Evolutionary conservation across 2,113 vertebrate species (phyloP).

Genomic region (Porphyrio hochstetteri): DNA sequence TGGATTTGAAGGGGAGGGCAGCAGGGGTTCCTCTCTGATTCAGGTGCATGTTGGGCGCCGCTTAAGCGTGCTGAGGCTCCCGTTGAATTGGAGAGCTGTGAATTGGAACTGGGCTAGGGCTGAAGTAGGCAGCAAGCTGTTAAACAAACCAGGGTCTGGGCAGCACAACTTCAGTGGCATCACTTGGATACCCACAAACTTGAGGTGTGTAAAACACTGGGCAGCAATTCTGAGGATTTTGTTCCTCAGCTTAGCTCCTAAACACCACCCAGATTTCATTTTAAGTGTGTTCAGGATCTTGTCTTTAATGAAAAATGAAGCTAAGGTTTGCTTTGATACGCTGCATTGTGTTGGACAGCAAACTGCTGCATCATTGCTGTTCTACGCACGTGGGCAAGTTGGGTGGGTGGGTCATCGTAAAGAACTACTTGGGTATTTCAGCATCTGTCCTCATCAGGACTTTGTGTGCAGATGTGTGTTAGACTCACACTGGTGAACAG

Average conservation of each 20-base stretch:
- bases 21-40: not conserved
- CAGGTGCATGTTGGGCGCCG: rapidly evolving
- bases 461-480: not conserved
- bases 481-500: not conserved
- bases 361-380: not conserved
- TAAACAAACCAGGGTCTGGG: not conserved
- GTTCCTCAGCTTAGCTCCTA: rapidly evolving
- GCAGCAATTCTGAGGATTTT: not conserved
- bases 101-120: not conserved
- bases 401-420: not conserved
- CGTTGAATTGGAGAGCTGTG: not conserved
- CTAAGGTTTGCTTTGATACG: not conserved
- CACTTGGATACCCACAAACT: not conserved
- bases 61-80: not conserved
- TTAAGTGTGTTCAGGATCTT: not conserved
- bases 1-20: not conserved
- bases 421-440: not conserved
- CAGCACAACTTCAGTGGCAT: not conserved
- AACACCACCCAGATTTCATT: not conserved
- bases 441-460: not conserved
- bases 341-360: not conserved
- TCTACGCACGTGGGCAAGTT: rapidly evolving
- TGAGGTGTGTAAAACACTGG: not conserved
- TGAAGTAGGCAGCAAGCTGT: not conserved
- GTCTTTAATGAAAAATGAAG: not conserved